Base-by-base conservation (phyloP, 2,888 invertebrate species). In the Eutolmus rufibarbis region DNA sequence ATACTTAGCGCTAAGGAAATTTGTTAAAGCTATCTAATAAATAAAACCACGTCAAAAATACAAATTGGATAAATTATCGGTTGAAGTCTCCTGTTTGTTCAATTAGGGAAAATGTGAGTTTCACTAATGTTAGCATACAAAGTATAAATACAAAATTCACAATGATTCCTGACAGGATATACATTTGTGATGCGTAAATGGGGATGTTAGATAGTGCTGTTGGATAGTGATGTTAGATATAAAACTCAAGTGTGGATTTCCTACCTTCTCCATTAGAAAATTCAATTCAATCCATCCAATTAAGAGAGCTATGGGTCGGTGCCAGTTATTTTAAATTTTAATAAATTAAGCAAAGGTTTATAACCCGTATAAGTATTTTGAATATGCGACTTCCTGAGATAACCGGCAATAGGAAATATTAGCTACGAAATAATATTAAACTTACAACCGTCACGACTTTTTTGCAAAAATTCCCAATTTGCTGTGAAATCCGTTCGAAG, bases 21-120 rank as follows among this genome's bases (percentile, higher is more conserved):
- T 84, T 84, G 82, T 84, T 84, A 84, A 84, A 84, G 66, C 82
- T 84, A 84, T 84, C 82, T 84, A 84, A 84, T 84, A 84, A 84
- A 84, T 84, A 84, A 66, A n/a, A 46, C 37, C 23, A 51, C 51
- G 46, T 79, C 66, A 66, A 79, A 79, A 79, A 23, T 34, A 66
- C 34, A 84, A 66, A 66, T 23, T 66, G 66, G 66, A 66, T 66
- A 66, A 77, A 77, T 40, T 16, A 77, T 37, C 28, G 9, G 28
- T 28, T 66, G 23, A 28, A 66, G 12, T 66, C 23, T 23, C 28
- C 23, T 57, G n/a, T 76, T 76, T 77, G 23, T 77, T 37, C 40
- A 77, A 8, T 23, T 66, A 66, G 23, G 28, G 12, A 28, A 28
- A 66, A 66, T 66, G 12, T 66, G 66, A 66, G 28, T 14, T 66